These are phyloP conservation scores for Arizona elegans DNA, from an alignment of 2,113 vertebrate genomes.

Conservation along the genomic window DNA sequence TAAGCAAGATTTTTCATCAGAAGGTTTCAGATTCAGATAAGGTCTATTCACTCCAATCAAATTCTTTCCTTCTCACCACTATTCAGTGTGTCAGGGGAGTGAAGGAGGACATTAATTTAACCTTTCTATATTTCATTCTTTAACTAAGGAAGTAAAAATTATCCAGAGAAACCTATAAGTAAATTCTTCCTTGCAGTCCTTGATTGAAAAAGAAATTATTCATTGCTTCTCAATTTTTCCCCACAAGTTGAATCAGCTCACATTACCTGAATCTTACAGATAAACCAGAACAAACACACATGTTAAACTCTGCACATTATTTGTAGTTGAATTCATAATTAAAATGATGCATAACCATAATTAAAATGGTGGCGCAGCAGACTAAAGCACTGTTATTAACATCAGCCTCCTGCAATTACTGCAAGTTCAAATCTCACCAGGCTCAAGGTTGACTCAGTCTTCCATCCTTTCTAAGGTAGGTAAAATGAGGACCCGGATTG, in stretches of 20 bases:
- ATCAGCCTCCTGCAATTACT: too few relatives aligned
- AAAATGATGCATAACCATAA: not conserved
- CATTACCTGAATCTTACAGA: not conserved
- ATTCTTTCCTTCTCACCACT: not conserved
- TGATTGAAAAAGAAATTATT: not conserved
- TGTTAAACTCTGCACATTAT: not conserved
- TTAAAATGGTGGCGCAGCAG: too few relatives aligned
- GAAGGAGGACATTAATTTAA: not conserved
- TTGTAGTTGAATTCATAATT: not conserved
- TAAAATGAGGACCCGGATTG: too few relatives aligned
- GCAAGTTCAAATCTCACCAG: too few relatives aligned
- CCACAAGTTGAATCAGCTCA: not conserved
- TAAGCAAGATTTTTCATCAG: not conserved
- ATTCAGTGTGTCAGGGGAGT: not conserved
- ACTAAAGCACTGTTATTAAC: too few relatives aligned
- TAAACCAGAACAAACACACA: not conserved
- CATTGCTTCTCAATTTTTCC: not conserved
- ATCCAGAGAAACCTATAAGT: not conserved
- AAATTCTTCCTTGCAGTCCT: not conserved
- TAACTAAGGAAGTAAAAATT: not conserved
- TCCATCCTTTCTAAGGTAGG: too few relatives aligned
- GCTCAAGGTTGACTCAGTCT: too few relatives aligned
- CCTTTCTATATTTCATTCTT: not conserved
- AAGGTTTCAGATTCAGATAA: not conserved
- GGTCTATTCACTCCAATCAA: not conserved